These are phyloP conservation scores for Sylvietta virens DNA, from an alignment of 2,113 vertebrate species.

Conservation along the genomic window DNA sequence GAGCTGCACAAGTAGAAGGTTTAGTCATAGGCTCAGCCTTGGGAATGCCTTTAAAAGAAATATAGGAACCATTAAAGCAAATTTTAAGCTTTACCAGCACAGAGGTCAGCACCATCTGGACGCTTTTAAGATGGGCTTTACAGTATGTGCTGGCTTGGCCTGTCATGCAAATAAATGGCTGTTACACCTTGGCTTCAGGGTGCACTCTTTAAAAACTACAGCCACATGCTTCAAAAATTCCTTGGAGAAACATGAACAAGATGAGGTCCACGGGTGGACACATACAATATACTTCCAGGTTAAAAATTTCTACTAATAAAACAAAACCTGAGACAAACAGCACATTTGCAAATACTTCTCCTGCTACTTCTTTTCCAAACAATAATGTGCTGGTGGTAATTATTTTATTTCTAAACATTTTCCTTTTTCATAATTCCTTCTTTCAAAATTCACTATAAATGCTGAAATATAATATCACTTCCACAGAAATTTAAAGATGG, in stretches of 20 bases:
- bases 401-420: not conserved
- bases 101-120: not conserved
- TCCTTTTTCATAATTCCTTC: not conserved
- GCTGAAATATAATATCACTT: not conserved
- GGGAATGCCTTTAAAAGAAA: not conserved
- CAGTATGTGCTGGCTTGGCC: not conserved
- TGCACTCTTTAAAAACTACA: not conserved
- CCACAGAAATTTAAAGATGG: not conserved
- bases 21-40: not conserved
- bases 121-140: not conserved
- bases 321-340: not conserved
- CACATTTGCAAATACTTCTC: not conserved
- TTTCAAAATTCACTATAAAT: not conserved
- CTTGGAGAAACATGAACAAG: not conserved
- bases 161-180: not conserved
- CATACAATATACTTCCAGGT: not conserved
- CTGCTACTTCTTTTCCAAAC: not conserved
- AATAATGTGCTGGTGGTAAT: rapidly evolving
- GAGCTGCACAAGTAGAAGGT: not conserved
- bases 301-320: not conserved
- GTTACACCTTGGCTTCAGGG: not conserved
- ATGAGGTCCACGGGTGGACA: not conserved
- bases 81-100: not conserved
- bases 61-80: not conserved
- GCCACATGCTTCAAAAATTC: not conserved